Evolutionary conservation across 2,113 vertebrate genomes (phyloP).

Genomic region (Calonectris borealis): DNA sequence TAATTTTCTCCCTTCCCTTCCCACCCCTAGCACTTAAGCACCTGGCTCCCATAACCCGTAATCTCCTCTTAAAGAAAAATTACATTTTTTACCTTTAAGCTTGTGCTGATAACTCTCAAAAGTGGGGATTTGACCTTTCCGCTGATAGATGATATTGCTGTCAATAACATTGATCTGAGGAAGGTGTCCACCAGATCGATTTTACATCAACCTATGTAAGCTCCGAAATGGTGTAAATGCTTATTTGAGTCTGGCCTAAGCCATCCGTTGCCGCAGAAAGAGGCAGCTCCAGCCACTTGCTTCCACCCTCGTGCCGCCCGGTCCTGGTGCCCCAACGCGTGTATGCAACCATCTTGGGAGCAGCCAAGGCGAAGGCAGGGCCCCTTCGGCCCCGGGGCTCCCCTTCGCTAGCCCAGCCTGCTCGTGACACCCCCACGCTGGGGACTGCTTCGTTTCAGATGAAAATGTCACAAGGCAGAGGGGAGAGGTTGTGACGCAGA

Average conservation of each 20-base stretch:
- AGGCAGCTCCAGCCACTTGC: not conserved
- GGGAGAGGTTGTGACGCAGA: not conserved
- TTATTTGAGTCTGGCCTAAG: not conserved
- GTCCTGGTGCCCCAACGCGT: rapidly evolving
- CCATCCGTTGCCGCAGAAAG: rapidly evolving
- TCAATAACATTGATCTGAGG: not conserved
- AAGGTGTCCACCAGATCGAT: not conserved
- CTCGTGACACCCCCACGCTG: not conserved
- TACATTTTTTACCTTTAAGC: not conserved
- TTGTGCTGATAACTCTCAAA: not conserved
- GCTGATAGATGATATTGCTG: not conserved
- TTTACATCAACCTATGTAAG: not conserved
- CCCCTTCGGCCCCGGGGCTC: not conserved
- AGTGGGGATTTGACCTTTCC: not conserved
- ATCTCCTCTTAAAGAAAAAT: not conserved
- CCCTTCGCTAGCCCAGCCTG: not conserved
- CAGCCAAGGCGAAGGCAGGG: not conserved
- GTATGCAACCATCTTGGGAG: not conserved
- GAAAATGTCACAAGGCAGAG: not conserved
- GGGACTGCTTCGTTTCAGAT: not conserved
- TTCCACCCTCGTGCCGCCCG: rapidly evolving
- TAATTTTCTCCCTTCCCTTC: not conserved
- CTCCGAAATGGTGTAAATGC: not conserved
- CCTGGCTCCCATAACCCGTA: not conserved
- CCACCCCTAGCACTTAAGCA: not conserved